Evolutionary conservation across 2,888 invertebrate genomes (phyloP).

Genomic region (Saturnia japonica): DNA sequence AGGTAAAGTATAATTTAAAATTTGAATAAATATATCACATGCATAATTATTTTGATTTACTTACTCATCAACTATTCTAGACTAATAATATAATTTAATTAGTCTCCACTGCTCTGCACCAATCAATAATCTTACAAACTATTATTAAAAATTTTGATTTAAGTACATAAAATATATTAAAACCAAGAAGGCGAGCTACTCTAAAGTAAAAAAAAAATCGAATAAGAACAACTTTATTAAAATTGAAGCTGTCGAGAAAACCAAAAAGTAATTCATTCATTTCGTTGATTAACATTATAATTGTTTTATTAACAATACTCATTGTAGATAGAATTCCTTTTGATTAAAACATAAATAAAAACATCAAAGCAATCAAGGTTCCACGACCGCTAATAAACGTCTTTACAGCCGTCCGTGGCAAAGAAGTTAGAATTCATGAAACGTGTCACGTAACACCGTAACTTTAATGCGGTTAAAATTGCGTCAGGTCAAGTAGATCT

Average conservation of each 20-base stretch:
- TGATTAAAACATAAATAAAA: slow-evolving; percentile 11
- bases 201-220: neutral
- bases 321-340: neutral
- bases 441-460: slow-evolving; percentile 1
- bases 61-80: no score
- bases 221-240: no score
- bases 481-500: neutral
- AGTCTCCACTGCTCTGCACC: no score
- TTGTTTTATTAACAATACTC: slow-evolving; percentile 2
- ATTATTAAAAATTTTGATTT: neutral
- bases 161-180: neutral
- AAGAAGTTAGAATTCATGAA: slow-evolving; percentile 33
- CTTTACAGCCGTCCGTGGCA: slow-evolving; percentile 19
- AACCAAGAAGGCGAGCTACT: neutral
- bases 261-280: neutral
- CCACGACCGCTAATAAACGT: slow-evolving; percentile 16
- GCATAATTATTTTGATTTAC: no score
- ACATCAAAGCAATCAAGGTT: slow-evolving; percentile 22
- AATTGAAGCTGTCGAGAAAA: no score
- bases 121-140: no score
- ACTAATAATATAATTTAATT: no score
- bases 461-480: slow-evolving; percentile 1
- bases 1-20: neutral
- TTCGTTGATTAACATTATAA: neutral
- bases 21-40: no score